Percentiles rank a stretch among this genome's conserved stretches.
Conservation (phyloP, 2,888 invertebrate species). For the Metellina segmentata region DNA sequence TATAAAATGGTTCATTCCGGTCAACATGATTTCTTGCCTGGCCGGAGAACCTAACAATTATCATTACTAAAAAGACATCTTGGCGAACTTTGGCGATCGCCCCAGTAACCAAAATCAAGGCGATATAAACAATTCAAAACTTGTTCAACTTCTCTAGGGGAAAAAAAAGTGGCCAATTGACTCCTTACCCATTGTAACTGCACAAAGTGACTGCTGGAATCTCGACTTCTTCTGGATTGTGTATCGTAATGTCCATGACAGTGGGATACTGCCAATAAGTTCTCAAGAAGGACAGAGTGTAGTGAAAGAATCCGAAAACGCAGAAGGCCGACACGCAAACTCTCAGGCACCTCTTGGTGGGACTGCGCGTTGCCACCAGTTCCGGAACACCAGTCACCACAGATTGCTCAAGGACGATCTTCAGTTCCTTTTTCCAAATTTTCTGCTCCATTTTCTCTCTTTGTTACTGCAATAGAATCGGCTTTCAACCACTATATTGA, state of each 20-base stretch:
- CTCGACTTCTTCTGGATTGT: constrained; percentile 32
- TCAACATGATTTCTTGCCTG: not conserved
- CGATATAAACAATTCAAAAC: not conserved
- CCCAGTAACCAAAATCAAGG: too few relatives aligned
- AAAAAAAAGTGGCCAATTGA: not conserved
- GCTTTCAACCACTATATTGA: too few relatives aligned
- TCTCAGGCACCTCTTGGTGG: constrained; percentile 17
- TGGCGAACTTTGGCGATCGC: not conserved
- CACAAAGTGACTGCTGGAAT: constrained; percentile 66
- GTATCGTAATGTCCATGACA: constrained; percentile 54
- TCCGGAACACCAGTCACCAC: constrained; percentile 65
- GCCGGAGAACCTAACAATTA: too few relatives aligned
- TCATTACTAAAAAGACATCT: not conserved
- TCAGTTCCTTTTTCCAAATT: constrained; percentile 19
- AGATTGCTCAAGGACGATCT: constrained; percentile 35
- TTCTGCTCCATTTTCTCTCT: constrained; percentile 16
- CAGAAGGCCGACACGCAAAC: constrained; percentile 37
- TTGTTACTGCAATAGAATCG: not conserved
- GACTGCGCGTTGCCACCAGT: constrained; percentile 24
- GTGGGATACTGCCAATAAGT: constrained; percentile 68
- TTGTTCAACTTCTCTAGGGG: not conserved
- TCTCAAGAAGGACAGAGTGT: constrained; percentile 23
- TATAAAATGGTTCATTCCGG: too few relatives aligned
- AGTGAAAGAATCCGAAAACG: constrained; percentile 50
- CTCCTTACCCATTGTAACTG: constrained; percentile 61